Evolutionary conservation across 2,797 vertebrate species (phyloP), one percentile per base, ranked within the genome.

Genomic region (Otus scops): DNA sequence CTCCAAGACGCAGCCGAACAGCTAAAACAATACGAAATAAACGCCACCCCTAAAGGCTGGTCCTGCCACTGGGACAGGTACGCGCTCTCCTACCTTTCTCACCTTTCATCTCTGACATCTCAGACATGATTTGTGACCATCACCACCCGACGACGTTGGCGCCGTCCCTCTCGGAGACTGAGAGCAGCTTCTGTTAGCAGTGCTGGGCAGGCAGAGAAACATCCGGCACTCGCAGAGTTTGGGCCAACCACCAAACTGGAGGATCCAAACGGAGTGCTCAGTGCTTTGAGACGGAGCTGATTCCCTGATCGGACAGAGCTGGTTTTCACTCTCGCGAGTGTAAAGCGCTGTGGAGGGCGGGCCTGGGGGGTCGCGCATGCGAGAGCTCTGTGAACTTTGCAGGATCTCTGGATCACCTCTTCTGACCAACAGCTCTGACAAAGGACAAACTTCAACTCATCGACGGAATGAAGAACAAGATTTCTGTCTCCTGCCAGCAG

Each of bases 51-150:
- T 99, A 99, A 99, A 99, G 99, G 99, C 99, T 99, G 99, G 99
- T 99, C 99, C 99, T 99, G 99, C 99, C 99, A 99, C 99, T 99
- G 99, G 99, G 99, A 99, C 99, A 99, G 99, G 99, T 99, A 99
- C 99, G 99, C 98, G 99, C 98, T 99, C 99, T 98, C 98, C 98
- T 98, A 96, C 98, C 98, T 98, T 98, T 98, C 97, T 98, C 98
- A 98, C 98, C 98, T 98, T 98, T 98, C 97, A 98, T 98, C 98
- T 98, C 98, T 98, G 98, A 98, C 98, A 98, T 98, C 98, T 99
- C 98, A 98, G 98, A 98, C 98, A 98, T 98, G 98, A 98, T 98
- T 98, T 98, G 98, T 98, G 98, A 98, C 97, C 98, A 97, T 98
- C 98, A 98, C 97, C 98, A 98, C 97, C 97, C 81, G 98, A 98